phyloP scores from a whole-genome alignment of 2,888 invertebrate genomes.

The Pyrochroa serraticornis region DNA sequence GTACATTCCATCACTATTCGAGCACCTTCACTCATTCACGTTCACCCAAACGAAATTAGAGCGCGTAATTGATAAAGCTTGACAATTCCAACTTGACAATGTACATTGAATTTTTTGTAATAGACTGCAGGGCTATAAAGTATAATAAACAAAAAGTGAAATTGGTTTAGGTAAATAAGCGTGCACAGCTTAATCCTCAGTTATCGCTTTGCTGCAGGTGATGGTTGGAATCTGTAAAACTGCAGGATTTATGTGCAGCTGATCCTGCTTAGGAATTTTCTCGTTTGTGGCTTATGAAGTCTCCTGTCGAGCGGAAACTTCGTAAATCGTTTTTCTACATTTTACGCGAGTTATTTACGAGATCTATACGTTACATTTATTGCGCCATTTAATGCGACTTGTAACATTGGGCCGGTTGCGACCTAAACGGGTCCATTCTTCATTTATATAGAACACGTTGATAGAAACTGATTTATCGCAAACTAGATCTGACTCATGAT shows the following conservation, averaged over 20 bases:
- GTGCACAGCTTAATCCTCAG: background rate
- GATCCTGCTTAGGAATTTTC: background rate
- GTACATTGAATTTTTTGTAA: no score
- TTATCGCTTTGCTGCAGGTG: background rate
- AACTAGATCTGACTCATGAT: no score
- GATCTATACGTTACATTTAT: conserved; percentile 9
- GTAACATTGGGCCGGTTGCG: background rate
- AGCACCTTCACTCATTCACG: no score
- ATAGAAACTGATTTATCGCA: conserved; percentile 1
- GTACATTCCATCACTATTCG: no score
- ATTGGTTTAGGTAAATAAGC: no score
- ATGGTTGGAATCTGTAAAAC: no score
- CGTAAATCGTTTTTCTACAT: conserved; percentile 13
- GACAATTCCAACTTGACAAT: no score
- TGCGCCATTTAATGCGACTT: background rate
- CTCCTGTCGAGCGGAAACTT: conserved; percentile 9
- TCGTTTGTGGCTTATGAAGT: conserved; percentile 15
- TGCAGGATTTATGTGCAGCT: no score
- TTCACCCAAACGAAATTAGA: no score
- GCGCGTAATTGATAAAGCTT: no score
- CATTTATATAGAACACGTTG: background rate
- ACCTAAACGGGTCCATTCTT: background rate
- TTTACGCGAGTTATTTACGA: conserved; percentile 8
- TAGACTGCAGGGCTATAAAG: no score
- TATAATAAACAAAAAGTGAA: no score